Conservation (phyloP, 2,113 vertebrate species). For the Pedionomus torquatus region DNA sequence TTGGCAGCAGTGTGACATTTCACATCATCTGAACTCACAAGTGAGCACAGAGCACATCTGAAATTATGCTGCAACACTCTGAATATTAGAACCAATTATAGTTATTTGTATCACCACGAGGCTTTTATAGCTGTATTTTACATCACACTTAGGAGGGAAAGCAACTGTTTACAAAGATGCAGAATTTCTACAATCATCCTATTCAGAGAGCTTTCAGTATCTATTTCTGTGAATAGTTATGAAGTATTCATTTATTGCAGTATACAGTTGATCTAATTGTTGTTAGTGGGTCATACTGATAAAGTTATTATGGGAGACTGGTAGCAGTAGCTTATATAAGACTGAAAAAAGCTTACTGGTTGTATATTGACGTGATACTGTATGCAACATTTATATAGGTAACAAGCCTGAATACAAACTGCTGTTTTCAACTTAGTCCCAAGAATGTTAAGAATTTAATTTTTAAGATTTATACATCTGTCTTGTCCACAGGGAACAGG, state of each 20-base stretch:
- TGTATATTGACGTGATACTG: background rate
- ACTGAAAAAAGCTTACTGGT: background rate
- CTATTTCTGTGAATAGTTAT: background rate
- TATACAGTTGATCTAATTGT: background rate
- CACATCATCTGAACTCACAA: background rate
- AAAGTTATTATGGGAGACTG: background rate
- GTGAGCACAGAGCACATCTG: background rate
- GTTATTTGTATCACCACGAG: background rate
- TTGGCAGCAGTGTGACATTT: background rate
- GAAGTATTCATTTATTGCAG: background rate
- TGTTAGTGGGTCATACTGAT: rapidly evolving
- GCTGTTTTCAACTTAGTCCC: constrained; percentile 36
- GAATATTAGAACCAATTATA: background rate
- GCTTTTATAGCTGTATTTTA: background rate
- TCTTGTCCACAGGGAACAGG: constrained; percentile 31
- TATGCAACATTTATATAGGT: background rate
- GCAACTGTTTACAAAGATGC: background rate
- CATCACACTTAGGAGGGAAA: background rate
- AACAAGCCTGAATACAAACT: background rate
- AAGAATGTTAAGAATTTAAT: constrained; percentile 60
- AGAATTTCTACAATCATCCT: background rate
- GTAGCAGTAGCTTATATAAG: background rate
- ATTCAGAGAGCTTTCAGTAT: background rate
- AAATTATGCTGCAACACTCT: background rate
- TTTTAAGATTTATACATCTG: constrained; percentile 25